A percentile compares a stretch with the other conserved stretches of the same genome.
Conservation (phyloP, 2,888 invertebrate genomes). For the Machimus atricapillus region DNA sequence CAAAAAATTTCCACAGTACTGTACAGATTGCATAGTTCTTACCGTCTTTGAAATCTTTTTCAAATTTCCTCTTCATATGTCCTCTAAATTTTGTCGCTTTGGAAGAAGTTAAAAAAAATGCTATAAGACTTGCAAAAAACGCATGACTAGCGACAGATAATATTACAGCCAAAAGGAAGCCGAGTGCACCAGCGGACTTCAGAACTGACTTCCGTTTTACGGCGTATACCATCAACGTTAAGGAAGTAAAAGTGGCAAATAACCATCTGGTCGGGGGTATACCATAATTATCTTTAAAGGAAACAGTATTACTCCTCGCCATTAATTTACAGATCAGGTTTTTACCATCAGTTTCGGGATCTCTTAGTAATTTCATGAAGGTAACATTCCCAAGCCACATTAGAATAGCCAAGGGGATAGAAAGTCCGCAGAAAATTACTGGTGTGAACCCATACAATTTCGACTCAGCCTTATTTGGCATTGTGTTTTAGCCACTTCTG, state of each 20-base stretch:
- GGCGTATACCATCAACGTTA: slow-evolving; percentile 72
- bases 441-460: slow-evolving; percentile 62
- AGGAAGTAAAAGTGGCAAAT: slow-evolving; percentile 64
- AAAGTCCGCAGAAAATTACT: slow-evolving; percentile 70
- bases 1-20: too few relatives aligned
- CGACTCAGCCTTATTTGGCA: not conserved
- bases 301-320: not conserved
- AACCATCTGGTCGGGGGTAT: slow-evolving; percentile 60
- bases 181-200: slow-evolving; percentile 74
- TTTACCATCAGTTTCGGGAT: slow-evolving; percentile 66
- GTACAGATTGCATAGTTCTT: slow-evolving; percentile 38
- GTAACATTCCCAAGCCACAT: slow-evolving; percentile 77
- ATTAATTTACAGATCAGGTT: not conserved
- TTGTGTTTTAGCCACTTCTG: not conserved
- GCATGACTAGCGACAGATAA: slow-evolving; percentile 80
- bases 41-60: slow-evolving; percentile 83
- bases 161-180: slow-evolving; percentile 76
- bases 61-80: slow-evolving; percentile 72
- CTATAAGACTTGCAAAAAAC: slow-evolving; percentile 74
- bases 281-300: slow-evolving; percentile 48
- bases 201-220: slow-evolving; percentile 73
- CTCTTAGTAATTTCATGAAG: slow-evolving; percentile 66
- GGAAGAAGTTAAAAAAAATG: slow-evolving; percentile 82
- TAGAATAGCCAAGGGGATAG: slow-evolving; percentile 78
- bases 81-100: slow-evolving; percentile 80